These are phyloP conservation scores for Gasterosteus nipponicus DNA, from an alignment of 2,113 vertebrate genomes.

Conservation along the genomic window DNA sequence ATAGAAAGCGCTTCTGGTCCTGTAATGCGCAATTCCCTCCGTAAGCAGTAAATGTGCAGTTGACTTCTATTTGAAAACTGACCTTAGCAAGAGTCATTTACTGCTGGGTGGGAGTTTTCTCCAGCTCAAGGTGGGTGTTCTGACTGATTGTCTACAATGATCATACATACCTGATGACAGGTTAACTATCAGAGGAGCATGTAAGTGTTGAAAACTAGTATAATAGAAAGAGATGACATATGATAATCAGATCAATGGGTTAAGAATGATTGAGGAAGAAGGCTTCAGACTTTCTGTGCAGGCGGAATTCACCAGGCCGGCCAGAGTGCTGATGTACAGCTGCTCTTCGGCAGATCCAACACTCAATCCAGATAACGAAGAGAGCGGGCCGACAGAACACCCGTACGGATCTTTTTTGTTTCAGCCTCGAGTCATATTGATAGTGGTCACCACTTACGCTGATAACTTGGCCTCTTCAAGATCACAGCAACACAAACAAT, in stretches of 20 bases:
- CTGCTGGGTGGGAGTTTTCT: background rate
- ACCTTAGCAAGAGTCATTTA: background rate
- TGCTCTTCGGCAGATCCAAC: background rate
- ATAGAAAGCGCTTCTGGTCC: background rate
- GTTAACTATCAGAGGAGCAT: background rate
- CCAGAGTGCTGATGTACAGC: slow-evolving; percentile 1
- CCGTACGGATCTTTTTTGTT: background rate
- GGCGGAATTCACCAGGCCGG: slow-evolving; percentile 21
- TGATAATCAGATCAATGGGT: slow-evolving; percentile 7
- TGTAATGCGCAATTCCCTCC: background rate
- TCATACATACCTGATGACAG: background rate
- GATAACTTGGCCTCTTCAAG: background rate
- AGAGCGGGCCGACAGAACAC: background rate
- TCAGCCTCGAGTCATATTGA: background rate
- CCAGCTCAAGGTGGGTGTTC: background rate
- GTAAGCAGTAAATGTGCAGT: background rate
- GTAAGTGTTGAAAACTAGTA: background rate
- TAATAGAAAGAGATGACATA: slow-evolving; percentile 16
- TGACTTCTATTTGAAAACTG: background rate
- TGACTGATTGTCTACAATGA: background rate
- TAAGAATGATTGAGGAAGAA: slow-evolving; percentile 18
- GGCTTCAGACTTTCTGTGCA: slow-evolving; percentile 1
- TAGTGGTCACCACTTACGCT: background rate
- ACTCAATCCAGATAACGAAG: background rate
- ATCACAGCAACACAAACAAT: background rate